phyloP scores from a whole-genome alignment of 1,140 invertebrate genomes.

The Brachionus angularis region DNA sequence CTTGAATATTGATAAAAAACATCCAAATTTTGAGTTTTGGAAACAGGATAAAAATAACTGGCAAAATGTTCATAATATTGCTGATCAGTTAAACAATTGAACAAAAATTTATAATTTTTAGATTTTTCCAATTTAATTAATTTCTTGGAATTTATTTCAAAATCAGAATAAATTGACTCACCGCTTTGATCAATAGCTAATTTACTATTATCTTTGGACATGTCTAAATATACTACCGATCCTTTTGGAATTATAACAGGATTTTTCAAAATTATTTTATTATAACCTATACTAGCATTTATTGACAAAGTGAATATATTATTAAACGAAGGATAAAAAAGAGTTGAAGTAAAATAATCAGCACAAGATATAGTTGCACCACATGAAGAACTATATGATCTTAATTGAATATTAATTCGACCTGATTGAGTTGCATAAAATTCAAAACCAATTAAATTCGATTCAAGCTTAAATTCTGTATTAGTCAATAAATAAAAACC shows the following conservation, averaged over 20 bases:
- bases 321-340: no score
- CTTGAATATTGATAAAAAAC: neutral
- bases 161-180: neutral
- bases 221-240: neutral
- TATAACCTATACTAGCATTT: neutral
- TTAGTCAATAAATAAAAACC: slow-evolving; percentile 4
- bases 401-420: neutral
- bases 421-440: neutral
- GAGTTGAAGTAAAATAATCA: neutral
- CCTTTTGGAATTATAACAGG: neutral
- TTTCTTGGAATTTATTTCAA: neutral
- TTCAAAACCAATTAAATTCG: slow-evolving; percentile 4
- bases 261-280: neutral
- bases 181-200: slow-evolving; percentile 2
- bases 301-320: neutral
- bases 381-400: slow-evolving; percentile 1
- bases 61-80: neutral
- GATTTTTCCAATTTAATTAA: neutral
- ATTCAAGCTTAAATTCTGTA: neutral
- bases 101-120: slow-evolving; percentile 26
- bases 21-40: neutral
- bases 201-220: no score
- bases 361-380: neutral
- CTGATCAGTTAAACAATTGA: slow-evolving; percentile 5
- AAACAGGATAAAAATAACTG: no score